Evolutionary conservation across 30 jellyfish, hydroid and myxozoan species (phyloP), one percentile per base, ranked within the genome.

Genomic region (Chrysaora quinquecirrha): DNA sequence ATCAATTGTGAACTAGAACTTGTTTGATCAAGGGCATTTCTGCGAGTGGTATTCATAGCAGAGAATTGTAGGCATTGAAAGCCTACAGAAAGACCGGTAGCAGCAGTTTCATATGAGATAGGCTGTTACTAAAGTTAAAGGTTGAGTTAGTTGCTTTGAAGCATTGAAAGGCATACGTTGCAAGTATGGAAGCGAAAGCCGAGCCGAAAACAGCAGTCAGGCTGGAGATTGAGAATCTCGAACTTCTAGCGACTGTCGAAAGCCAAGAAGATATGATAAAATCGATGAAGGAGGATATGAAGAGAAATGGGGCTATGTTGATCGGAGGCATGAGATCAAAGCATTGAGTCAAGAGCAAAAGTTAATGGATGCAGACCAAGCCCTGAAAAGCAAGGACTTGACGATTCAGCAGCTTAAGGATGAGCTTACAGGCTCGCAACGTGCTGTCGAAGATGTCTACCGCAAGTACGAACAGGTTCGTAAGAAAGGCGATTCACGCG

Each of bases 241-340:
- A 93, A 71, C 80, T 93, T 38, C 94, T 87, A 60, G 98, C 98
- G 20, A 93, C 98, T 0, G 97, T 87, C n/a, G 96, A 93, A 33
- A 80, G 96, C 46, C 98, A 93, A 83, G 98, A 87, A 61, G 97
- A 81, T 16, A 52, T 93, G 78, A 93, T 93, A 34, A 82, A 65
- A 27, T 79, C 86, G 23, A 93, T 93, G 89, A 68, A 89, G 33
- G 98, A 93, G 23, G 98, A 93, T 64, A 72, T 87, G 49, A 73
- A 75, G 58, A 52, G 29, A 20, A 72, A 34, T 50, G 83, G 25
- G 83, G 85, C 14, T 31, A 63, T 11, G 85, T 83, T 33, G 98
- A 91, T 74, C 92, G 84, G 23, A 64, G 82, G 38, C 47, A 68
- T 29, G 98, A 86, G 48, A 78, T 82, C 65, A 91, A 83, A 27